Evolutionary conservation across 2,797 vertebrate species (phyloP), one percentile per base, ranked within the genome.

Genomic region (Pampus argenteus): DNA sequence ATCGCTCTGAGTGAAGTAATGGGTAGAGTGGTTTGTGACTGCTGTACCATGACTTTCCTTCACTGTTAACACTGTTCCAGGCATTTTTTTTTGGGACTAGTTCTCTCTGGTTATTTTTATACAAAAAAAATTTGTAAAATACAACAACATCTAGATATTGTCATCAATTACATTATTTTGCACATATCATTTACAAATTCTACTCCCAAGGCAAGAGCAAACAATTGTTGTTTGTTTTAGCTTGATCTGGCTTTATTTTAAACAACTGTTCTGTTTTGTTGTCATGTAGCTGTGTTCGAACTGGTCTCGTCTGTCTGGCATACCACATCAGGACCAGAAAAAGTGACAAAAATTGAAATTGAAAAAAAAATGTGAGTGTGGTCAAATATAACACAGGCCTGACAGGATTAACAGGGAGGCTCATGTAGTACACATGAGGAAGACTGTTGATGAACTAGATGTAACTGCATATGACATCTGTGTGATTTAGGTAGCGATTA

Each of bases 361-460:
- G 15, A 61, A 51, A 73, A 42, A 42, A n/a, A n/a, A n/a, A n/a
- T n/a, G n/a, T n/a, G n/a, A n/a, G n/a, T n/a, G n/a, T n/a, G n/a
- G n/a, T n/a, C n/a, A n/a, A n/a, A 31, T 31, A 31, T 4, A 31
- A 31, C 4, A 34, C 5, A 22, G 28, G 25, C 55, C 9, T 45
- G 45, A 49, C 3, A 18, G 5, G 13, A 55, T n/a, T n/a, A n/a
- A n/a, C n/a, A n/a, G n/a, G n/a, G n/a, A n/a, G n/a, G n/a, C n/a
- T n/a, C n/a, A n/a, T n/a, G n/a, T n/a, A 1, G 7, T 34, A 1
- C 9, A 62, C 72, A 82, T 69, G 38, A 79, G 85, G 84, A 90
- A 86, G 82, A 82, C 14, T 3, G 18, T 2, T 55, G 0, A 52
- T 36, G 25, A 63, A 48, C 56, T 60, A 18, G 22, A 78, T 54